Evolutionary conservation across 2,113 vertebrate species (phyloP).

Genomic region (Osmerus eperlanus): DNA sequence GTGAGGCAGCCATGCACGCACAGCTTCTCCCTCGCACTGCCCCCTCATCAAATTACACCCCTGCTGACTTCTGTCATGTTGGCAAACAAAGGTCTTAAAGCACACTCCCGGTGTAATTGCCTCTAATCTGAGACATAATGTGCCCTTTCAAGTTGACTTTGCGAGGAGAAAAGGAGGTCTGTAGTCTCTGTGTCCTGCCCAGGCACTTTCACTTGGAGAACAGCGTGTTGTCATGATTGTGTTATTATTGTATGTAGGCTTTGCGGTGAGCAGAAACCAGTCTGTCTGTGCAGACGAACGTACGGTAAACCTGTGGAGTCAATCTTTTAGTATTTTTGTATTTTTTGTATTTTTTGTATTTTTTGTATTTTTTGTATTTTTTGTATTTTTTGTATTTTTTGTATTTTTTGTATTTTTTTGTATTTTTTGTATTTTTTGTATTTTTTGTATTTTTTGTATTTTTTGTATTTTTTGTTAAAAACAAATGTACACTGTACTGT

Average conservation of each 20-base stretch:
- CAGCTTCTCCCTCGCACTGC: slow-evolving; percentile 54
- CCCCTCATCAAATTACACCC: slow-evolving; percentile 72
- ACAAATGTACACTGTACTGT: background rate
- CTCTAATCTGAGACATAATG: slow-evolving; percentile 74
- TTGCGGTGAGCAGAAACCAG: too few species aligned
- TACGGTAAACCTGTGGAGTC: too few species aligned
- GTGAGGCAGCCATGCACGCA: slow-evolving; percentile 42
- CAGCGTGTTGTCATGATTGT: background rate
- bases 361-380: too few species aligned
- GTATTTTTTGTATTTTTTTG: too few species aligned
- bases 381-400: too few species aligned
- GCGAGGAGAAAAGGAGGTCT: slow-evolving; percentile 56
- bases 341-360: too few species aligned
- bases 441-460: too few species aligned
- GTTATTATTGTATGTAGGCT: too few species aligned
- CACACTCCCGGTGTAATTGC: slow-evolving; percentile 70
- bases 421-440: too few species aligned
- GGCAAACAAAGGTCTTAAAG: slow-evolving; percentile 77
- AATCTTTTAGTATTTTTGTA: too few species aligned
- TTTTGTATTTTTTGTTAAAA: too few species aligned
- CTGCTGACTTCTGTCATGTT: slow-evolving; percentile 74
- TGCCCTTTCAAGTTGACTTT: slow-evolving; percentile 66
- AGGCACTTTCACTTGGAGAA: slow-evolving; percentile 51
- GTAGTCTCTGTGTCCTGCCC: slow-evolving; percentile 37
- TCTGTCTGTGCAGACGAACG: too few species aligned